A percentile compares a stretch with the other conserved stretches of the same genome.
Evolutionary conservation across 2,888 invertebrate species (phyloP).

Genomic region (Deroplatys truncata): DNA sequence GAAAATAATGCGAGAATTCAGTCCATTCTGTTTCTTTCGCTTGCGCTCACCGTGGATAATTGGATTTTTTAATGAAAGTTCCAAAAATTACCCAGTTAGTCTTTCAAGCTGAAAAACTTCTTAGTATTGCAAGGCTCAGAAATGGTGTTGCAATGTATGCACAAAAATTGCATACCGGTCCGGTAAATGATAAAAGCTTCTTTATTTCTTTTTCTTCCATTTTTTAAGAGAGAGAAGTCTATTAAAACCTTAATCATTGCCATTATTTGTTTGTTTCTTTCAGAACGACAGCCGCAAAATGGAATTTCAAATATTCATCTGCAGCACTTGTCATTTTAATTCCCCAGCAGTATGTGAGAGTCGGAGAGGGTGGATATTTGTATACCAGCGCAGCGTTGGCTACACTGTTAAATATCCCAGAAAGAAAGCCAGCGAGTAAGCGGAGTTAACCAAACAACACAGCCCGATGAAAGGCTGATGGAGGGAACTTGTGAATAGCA

Average conservation of each 20-base stretch:
- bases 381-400: background rate
- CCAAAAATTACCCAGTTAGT: background rate
- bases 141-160: background rate
- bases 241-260: background rate
- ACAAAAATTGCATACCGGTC: background rate
- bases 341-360: background rate
- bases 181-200: background rate
- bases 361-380: background rate
- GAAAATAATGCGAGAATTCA: too few relatives aligned
- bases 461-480: background rate
- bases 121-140: background rate
- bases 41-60: background rate
- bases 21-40: too few relatives aligned
- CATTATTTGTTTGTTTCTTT: background rate
- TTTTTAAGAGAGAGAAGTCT: background rate
- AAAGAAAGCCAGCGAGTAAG: background rate
- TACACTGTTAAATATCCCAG: background rate
- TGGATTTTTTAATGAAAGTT: background rate
- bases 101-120: background rate
- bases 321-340: background rate
- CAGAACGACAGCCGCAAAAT: background rate
- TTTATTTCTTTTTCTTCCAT: background rate
- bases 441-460: background rate
- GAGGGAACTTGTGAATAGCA: background rate
- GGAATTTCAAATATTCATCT: background rate